A percentile compares a stretch with the other conserved stretches of the same genome.
Conservation (phyloP, 2,797 vertebrate genomes). For the Halcyon leucocephala region DNA sequence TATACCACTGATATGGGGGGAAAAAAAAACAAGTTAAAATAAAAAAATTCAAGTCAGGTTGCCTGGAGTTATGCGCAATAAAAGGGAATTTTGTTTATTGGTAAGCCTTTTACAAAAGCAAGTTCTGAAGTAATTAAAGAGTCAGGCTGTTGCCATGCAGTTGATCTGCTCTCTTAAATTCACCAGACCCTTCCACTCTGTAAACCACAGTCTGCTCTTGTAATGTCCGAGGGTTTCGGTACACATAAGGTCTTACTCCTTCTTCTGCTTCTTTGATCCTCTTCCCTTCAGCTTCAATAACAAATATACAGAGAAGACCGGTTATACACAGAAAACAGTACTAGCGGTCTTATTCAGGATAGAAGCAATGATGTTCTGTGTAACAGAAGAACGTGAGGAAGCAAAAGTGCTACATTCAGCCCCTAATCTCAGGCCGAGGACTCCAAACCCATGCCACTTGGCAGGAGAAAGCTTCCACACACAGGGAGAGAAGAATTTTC, state of each 20-base stretch:
- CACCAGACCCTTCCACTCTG: fast-evolving
- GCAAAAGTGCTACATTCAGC: neutral
- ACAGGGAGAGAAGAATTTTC: neutral
- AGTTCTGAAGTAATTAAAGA: neutral
- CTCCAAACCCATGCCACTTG: neutral
- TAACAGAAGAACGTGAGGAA: neutral
- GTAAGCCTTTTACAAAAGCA: neutral
- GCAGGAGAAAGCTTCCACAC: neutral
- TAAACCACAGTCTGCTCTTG: neutral
- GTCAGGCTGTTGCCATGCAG: neutral
- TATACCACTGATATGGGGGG: neutral
- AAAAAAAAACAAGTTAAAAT: neutral
- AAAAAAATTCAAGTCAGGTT: neutral
- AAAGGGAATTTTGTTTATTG: neutral
- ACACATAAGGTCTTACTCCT: neutral
- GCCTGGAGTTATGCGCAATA: neutral
- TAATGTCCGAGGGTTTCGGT: neutral
- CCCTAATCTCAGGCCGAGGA: neutral
- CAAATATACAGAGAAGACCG: neutral
- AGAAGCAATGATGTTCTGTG: neutral
- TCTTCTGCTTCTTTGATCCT: neutral
- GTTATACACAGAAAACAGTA: neutral
- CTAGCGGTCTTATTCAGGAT: neutral
- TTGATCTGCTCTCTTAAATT: neutral
- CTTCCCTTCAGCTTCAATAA: neutral